Base-by-base conservation (phyloP, 2,888 invertebrate genomes). In the Sipunculus nudus region DNA sequence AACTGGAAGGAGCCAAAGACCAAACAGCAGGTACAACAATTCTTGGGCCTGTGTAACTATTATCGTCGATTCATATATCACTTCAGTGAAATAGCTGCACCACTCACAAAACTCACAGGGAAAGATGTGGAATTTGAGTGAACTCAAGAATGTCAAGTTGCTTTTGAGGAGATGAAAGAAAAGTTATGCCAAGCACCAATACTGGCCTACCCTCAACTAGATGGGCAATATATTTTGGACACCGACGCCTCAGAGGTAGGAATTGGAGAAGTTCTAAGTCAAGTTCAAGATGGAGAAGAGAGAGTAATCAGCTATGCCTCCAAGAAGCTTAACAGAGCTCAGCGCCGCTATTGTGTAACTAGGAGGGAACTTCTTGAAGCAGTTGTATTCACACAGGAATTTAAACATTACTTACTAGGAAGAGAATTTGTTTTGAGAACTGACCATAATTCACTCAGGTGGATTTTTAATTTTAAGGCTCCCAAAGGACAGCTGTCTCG, bases 251-350 rank as follows among this genome's bases (percentile, higher is more conserved):
- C 46, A 5, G 28, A 46, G 21, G 26, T 39, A n/a, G 45, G 43
- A 6, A 55, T 63, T 3, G 63, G 63, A 3, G 48, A 49, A 2
- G 63, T 62, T 3, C 48, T 63, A 8, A 55, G 49, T 6, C 63
- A 63, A 29, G 26, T 47, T 4, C 54, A 35, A n/a, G n/a, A n/a
- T n/a, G n/a, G n/a, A n/a, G n/a, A n/a, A n/a, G n/a, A n/a, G n/a
- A n/a, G n/a, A n/a, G n/a, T n/a, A 10, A 35, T 35, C 16, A 13
- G 10, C 10, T 35, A 13, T 35, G 35, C 35, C 10, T 13, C 10
- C 35, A 35, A 35, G 35, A 13, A 10, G 8, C 16, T 35, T 10
- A 35, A 35, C 16, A 35, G 16, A 35, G 35, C 35, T 35, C 35
- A 35, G 35, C 10, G 35, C 10, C 35, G 35, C 16, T 35, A 35